Evolutionary conservation across 1,140 invertebrate genomes (phyloP), one percentile per base, ranked within the genome.

Genomic region (Palaemon carinicauda): DNA sequence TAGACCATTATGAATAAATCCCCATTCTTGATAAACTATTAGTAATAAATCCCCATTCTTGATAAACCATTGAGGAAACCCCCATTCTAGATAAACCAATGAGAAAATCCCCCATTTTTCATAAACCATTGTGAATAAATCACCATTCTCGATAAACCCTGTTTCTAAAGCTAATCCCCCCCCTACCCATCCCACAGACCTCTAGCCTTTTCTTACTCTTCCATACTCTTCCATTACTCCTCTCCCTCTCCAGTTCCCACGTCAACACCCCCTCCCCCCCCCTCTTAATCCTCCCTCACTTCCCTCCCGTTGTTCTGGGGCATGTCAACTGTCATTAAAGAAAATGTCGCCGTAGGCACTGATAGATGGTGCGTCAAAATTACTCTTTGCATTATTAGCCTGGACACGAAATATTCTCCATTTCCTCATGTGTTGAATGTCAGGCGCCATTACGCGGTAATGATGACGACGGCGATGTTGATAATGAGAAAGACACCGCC

Each of bases 311-410:
- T 29, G 80, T 27, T 31, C 56, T 27, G 17, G 41, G 60, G 53
- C 80, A 81, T 65, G 80, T 81, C 80, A 81, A 65, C 52, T 71
- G 80, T 71, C 80, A 81, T 81, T 71, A 81, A 51, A 81, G 80
- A 71, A 81, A 81, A 41, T 81, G 80, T 81, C 80, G 21, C 41
- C 33, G n/a, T 60, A 71, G 19, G n/a, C 60, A 71, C 24, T 81
- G 80, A 81, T 71, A 71, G 80, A 81, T 81, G 80, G 41, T 51
- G 56, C 80, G 65, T 81, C 80, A 71, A 81, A 81, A 81, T 81
- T 81, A 81, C 80, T 81, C 80, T 81, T 27, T 53, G 52, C 60
- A 71, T 81, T 81, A 81, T 81, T 71, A 71, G 56, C 80, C 3
- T 19, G 56, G 33, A 69, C 80, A 81, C 80, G 80, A 81, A 81